phyloP scores from a whole-genome alignment of 2,113 vertebrate genomes.

The Rhabdornis inornatus region DNA sequence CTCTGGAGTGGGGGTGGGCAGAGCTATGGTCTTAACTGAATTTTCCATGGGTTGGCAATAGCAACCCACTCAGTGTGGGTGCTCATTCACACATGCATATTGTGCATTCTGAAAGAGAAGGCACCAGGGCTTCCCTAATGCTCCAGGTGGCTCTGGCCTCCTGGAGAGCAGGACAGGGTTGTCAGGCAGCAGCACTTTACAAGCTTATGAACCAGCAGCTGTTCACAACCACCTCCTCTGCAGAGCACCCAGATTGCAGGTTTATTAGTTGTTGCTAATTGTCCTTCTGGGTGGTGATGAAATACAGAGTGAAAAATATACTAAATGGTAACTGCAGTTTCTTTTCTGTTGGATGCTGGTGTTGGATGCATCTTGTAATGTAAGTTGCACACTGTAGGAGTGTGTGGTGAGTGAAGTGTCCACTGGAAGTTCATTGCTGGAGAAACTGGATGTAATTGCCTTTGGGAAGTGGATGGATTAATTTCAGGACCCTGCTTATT shows the following conservation, averaged over 20 bases:
- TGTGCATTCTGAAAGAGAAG: not conserved
- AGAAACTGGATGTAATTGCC: not conserved
- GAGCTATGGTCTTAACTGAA: not conserved
- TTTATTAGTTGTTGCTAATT: not conserved
- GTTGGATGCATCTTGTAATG: not conserved
- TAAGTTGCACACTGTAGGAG: not conserved
- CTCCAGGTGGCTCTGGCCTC: not conserved
- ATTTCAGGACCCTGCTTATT: not conserved
- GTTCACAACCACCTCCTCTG: not conserved
- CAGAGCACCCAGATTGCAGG: not conserved
- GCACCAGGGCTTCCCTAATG: not conserved
- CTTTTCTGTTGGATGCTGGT: not conserved
- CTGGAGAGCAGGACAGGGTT: not conserved
- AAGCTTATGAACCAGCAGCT: not conserved
- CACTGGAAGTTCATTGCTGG: not conserved
- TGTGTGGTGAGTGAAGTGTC: not conserved
- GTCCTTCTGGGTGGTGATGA: not conserved
- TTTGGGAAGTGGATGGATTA: not conserved
- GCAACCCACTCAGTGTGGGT: accelerated
- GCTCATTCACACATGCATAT: accelerated
- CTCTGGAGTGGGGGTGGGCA: accelerated
- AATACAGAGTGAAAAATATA: not conserved
- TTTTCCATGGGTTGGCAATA: not conserved
- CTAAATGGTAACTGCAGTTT: not conserved
- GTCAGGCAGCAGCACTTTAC: accelerated